These are phyloP conservation scores for Acanthaster planci DNA, from an alignment of 35 echinoderm and acorn worm species.

Conservation along the genomic window DNA sequence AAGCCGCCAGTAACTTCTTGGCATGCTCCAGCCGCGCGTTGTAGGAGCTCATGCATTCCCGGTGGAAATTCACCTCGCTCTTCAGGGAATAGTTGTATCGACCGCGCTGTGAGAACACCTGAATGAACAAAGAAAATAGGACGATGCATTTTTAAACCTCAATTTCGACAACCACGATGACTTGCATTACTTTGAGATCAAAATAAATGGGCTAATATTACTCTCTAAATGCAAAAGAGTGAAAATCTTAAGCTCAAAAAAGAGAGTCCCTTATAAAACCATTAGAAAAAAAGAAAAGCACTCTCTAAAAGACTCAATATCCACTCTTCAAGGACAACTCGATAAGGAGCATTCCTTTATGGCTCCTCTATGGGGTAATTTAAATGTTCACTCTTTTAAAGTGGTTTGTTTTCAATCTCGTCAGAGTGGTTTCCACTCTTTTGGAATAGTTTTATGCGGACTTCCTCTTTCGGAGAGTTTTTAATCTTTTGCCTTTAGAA, in stretches of 20 bases:
- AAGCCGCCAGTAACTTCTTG: conserved; percentile 38
- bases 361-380: too few relatives aligned
- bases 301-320: too few relatives aligned
- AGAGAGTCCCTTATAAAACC: too few relatives aligned
- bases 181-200: background rate
- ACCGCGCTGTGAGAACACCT: conserved; percentile 51
- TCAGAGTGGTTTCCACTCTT: too few relatives aligned
- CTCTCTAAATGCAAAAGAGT: background rate
- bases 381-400: too few relatives aligned
- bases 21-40: conserved; percentile 49
- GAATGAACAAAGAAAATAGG: background rate
- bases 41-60: conserved; percentile 41
- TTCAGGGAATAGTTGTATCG: conserved; percentile 54
- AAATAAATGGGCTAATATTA: background rate
- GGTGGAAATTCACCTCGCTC: conserved; percentile 54
- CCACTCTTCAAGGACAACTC: too few relatives aligned
- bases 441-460: too few relatives aligned
- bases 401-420: too few relatives aligned
- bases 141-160: background rate
- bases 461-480: too few relatives aligned
- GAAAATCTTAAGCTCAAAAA: background rate
- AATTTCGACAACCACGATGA: background rate
- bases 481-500: too few relatives aligned
- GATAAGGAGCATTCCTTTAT: too few relatives aligned
- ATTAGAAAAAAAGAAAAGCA: too few relatives aligned